Conservation (phyloP, 2,797 vertebrate species). For the Microctenopoma lineatum region DNA sequence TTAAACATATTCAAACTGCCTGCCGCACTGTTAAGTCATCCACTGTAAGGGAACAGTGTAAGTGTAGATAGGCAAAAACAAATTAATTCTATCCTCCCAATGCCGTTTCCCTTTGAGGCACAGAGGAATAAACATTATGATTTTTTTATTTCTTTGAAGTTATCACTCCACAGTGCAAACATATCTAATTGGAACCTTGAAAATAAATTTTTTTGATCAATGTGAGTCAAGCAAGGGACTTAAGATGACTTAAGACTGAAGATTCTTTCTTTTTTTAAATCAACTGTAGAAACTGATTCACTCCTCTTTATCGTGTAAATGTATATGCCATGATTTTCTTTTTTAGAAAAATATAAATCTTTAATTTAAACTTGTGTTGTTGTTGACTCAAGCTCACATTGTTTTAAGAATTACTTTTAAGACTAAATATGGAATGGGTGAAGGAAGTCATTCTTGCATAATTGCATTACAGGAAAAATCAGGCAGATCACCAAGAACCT, state of each 20-base stretch:
- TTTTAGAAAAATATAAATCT: background rate
- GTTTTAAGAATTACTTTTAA: background rate
- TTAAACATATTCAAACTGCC: conserved; percentile 71
- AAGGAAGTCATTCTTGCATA: too few species aligned
- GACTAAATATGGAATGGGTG: background rate
- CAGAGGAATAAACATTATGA: conserved; percentile 70
- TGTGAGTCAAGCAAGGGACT: conserved; percentile 42
- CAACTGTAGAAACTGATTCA: conserved; percentile 3
- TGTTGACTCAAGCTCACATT: background rate
- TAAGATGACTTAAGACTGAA: conserved; percentile 6
- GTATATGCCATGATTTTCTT: background rate
- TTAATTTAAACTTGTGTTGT: conserved; percentile 10
- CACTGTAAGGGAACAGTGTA: conserved; percentile 58
- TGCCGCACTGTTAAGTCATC: conserved; percentile 59
- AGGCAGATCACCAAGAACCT: background rate
- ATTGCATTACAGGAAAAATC: background rate
- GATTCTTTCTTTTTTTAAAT: conserved; percentile 1
- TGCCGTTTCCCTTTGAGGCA: conserved; percentile 72
- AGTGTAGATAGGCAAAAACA: conserved; percentile 67
- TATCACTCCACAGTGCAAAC: conserved; percentile 58
- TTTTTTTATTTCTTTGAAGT: conserved; percentile 77
- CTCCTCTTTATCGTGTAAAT: conserved; percentile 13
- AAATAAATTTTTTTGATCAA: conserved; percentile 68
- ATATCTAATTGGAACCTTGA: conserved; percentile 71
- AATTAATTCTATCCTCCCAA: conserved; percentile 62